Evolutionary conservation across 2,113 vertebrate genomes (phyloP).

Genomic region (Pangasianodon hypophthalmus): DNA sequence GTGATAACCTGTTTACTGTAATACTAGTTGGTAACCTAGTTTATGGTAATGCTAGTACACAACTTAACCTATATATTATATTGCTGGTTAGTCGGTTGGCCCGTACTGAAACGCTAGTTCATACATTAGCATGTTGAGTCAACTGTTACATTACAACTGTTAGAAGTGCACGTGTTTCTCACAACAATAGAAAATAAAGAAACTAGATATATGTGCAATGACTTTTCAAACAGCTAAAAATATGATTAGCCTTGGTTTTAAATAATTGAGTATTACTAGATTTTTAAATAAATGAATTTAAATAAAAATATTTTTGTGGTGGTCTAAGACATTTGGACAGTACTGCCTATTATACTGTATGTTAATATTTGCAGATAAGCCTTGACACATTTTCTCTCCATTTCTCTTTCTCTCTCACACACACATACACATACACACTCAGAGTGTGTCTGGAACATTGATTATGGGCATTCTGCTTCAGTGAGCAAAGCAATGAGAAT

Average conservation of each 20-base stretch:
- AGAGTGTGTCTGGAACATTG: conserved; percentile 14
- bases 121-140: background rate
- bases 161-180: background rate
- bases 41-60: background rate
- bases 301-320: background rate
- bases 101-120: background rate
- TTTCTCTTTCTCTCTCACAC: background rate
- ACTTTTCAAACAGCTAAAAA: background rate
- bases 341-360: background rate
- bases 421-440: background rate
- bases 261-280: background rate
- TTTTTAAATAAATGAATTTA: background rate
- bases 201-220: background rate
- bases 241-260: background rate
- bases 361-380: conserved; percentile 16
- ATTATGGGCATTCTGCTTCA: conserved; percentile 9
- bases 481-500: conserved; percentile 31
- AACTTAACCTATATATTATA: background rate
- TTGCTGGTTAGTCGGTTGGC: background rate
- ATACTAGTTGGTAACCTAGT: background rate
- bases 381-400: background rate
- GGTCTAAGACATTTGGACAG: background rate
- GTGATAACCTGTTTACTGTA: background rate
- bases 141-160: background rate
- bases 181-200: background rate